phyloP scores from a whole-genome alignment of 1,140 invertebrate genomes.

The Formica exsecta region DNA sequence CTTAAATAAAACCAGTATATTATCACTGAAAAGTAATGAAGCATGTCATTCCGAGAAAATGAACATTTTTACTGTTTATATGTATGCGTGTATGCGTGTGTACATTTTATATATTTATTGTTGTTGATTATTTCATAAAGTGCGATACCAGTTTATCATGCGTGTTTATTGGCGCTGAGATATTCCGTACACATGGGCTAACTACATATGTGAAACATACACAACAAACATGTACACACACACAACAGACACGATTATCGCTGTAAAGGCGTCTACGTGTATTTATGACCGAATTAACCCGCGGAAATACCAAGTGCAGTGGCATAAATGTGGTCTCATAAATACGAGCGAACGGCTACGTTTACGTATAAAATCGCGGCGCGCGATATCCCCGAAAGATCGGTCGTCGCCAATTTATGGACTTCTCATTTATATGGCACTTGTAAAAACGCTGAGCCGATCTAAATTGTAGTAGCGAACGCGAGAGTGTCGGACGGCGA shows the following conservation, averaged over 20 bases:
- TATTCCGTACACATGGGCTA: constrained; percentile 12
- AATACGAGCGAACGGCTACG: constrained; percentile 58
- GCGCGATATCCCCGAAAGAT: constrained; percentile 8
- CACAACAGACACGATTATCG: constrained; percentile 61
- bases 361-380: constrained; percentile 63
- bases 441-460: constrained; percentile 45
- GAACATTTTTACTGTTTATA: not conserved
- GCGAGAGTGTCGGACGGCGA: not conserved
- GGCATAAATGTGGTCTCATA: constrained; percentile 58
- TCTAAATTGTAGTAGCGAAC: not conserved
- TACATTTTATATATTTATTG: not conserved
- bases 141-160: constrained; percentile 1
- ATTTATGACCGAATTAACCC: constrained; percentile 75
- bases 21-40: not conserved
- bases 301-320: constrained; percentile 65
- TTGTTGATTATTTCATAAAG: not conserved
- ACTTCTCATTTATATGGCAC: constrained; percentile 30
- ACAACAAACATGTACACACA: not conserved
- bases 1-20: no score
- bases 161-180: constrained; percentile 27
- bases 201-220: constrained; percentile 15
- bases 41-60: not conserved
- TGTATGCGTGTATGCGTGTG: no score
- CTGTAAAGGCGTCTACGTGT: constrained; percentile 61
- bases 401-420: constrained; percentile 62